Evolutionary conservation across 2,888 invertebrate genomes (phyloP), one percentile per base, ranked within the genome.

Genomic region (Meandrusa payeni): DNA sequence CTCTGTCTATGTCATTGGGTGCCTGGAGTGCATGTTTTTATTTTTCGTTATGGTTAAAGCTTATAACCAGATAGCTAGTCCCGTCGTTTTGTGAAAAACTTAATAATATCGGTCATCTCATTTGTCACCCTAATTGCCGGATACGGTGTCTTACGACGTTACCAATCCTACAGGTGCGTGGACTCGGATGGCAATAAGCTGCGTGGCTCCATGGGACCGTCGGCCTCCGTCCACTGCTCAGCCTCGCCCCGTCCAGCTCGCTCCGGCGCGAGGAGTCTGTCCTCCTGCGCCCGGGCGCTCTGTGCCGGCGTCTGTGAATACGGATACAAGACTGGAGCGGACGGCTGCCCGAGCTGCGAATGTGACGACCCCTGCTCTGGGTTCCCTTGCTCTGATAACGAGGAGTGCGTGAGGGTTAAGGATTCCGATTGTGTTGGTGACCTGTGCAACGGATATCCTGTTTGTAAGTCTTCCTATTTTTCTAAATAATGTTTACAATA

Each of bases 281-380:
- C 72, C 6, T 57, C 77, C 5, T 95, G 95, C 55, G 91, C 93
- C 23, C 87, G 90, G 3, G 90, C 93, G 2, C 91, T 95, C 33
- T 96, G 96, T 63, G 94, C 95, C 0, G 93, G 93, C 2, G 91
- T 95, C 29, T 96, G 96, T 60, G 95, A 95, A 68, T 95, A 95
- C 57, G 96, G 96, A 0, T 95, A 94, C 70, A 93, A 93, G 76
- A 89, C 90, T 1, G 82, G 81, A 0, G 73, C 82, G 3, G 89
- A 91, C 34, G 95, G 95, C 0, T 96, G 96, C 59, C 92, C 94
- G 0, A 94, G 93, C 0, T 96, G 96, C 66, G 95, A 95, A 69
- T 96, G 96, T 64, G 93, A 95, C 34, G 93, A 95, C 64, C 95
- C 95, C 0, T 96, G 95, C 60, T 93, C 93, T 45, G 94, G 94